Conservation (phyloP, 2,113 vertebrate genomes). For the Notechis scutatus region DNA sequence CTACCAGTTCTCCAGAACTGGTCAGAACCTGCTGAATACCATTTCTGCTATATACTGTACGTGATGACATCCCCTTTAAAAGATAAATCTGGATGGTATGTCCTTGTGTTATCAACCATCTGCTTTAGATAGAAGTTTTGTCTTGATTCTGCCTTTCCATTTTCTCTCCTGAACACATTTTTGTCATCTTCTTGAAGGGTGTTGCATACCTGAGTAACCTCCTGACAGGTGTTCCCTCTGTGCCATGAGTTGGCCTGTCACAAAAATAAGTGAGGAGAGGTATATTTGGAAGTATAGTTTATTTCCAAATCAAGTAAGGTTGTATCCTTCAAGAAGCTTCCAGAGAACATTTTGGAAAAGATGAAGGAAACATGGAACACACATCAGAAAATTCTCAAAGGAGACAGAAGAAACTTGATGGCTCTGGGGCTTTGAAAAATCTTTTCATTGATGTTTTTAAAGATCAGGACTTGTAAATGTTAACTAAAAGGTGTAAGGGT, state of each 20-base stretch:
- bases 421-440: neutral
- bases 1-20: too few relatives aligned
- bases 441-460: neutral
- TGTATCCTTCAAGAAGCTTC: neutral
- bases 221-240: constrained; percentile 9
- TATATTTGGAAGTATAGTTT: neutral
- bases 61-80: neutral
- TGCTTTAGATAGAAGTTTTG: neutral
- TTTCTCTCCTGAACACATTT: neutral
- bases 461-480: neutral
- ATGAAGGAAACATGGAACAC: neutral
- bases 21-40: too few relatives aligned
- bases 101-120: neutral
- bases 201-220: constrained; percentile 2
- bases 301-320: neutral
- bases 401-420: neutral
- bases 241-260: constrained; percentile 6
- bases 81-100: neutral
- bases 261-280: constrained; percentile 1
- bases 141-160: neutral
- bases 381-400: neutral
- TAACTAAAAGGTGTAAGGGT: neutral
- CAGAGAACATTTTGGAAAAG: neutral
- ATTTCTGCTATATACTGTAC: neutral
- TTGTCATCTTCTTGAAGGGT: constrained; percentile 6